These are phyloP conservation scores for Carassius auratus DNA, from an alignment of 2,113 vertebrate genomes.

Conservation along the genomic window DNA sequence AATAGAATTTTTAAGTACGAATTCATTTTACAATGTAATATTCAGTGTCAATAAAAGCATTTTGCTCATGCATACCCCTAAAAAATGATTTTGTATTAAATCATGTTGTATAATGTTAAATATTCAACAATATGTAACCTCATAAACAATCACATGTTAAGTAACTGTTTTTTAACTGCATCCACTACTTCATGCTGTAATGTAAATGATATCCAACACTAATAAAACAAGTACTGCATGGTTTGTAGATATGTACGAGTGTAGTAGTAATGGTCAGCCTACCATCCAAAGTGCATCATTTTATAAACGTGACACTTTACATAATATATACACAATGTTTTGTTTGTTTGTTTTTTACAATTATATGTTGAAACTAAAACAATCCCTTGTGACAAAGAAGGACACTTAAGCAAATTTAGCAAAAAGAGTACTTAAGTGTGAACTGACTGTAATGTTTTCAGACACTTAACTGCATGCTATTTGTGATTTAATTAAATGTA, in stretches of 20 bases:
- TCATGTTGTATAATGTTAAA: background rate
- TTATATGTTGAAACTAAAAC: background rate
- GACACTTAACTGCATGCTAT: background rate
- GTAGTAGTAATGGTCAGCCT: background rate
- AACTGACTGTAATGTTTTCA: background rate
- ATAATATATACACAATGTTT: background rate
- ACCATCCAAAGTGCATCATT: background rate
- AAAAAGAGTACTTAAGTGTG: background rate
- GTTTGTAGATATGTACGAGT: background rate
- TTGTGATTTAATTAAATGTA: background rate
- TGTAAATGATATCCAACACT: background rate
- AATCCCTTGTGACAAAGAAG: background rate
- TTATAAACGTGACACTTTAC: background rate
- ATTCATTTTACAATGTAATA: background rate
- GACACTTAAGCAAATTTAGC: background rate
- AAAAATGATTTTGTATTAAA: background rate
- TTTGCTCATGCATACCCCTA: background rate
- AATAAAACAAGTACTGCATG: background rate
- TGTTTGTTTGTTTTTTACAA: background rate
- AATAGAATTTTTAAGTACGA: too few relatives aligned
- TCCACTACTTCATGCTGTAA: background rate
- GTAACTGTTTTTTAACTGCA: background rate
- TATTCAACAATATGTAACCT: background rate
- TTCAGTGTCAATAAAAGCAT: background rate
- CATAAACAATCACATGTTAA: background rate